Percentiles rank a stretch among this genome's conserved stretches.
phyloP scores from a whole-genome alignment of 53 echinoderm and acorn worm species.

The Hippasteria phrygiana region DNA sequence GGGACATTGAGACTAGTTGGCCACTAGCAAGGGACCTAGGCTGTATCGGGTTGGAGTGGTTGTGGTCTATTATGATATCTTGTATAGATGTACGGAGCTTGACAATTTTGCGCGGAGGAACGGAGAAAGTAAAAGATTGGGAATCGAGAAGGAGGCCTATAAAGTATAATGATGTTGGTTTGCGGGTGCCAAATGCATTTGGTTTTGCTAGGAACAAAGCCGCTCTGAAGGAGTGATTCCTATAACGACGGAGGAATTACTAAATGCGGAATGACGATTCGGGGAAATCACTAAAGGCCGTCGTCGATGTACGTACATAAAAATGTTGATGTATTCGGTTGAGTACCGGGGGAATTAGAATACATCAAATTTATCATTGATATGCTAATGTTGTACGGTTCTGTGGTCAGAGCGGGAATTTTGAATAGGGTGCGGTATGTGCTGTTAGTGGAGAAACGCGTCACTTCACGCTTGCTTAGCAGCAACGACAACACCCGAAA shows the following conservation, averaged over 20 bases:
- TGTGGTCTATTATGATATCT: not conserved
- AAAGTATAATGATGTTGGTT: not conserved
- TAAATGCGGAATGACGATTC: not conserved
- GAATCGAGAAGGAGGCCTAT: not conserved
- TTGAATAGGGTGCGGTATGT: too few relatives aligned
- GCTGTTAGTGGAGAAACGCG: too few relatives aligned
- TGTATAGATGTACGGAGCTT: not conserved
- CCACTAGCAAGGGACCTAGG: constrained; percentile 9
- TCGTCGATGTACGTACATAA: not conserved
- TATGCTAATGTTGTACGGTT: too few relatives aligned
- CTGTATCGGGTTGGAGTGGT: not conserved
- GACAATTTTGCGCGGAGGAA: constrained; percentile 4
- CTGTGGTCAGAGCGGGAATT: too few relatives aligned
- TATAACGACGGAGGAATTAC: not conserved
- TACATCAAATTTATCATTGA: too few relatives aligned
- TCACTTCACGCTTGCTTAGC: too few relatives aligned
- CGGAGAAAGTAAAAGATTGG: not conserved
- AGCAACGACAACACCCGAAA: too few relatives aligned
- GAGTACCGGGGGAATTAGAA: too few relatives aligned
- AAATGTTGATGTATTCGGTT: too few relatives aligned
- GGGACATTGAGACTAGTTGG: constrained; percentile 62
- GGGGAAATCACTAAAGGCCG: constrained; percentile 3
- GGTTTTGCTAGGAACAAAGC: constrained; percentile 46
- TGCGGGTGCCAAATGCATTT: constrained; percentile 34
- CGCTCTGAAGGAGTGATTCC: constrained; percentile 19